These are phyloP conservation scores for Drosophila kepulauana DNA, from an alignment of 1,140 invertebrate genomes.

Conservation along the genomic window DNA sequence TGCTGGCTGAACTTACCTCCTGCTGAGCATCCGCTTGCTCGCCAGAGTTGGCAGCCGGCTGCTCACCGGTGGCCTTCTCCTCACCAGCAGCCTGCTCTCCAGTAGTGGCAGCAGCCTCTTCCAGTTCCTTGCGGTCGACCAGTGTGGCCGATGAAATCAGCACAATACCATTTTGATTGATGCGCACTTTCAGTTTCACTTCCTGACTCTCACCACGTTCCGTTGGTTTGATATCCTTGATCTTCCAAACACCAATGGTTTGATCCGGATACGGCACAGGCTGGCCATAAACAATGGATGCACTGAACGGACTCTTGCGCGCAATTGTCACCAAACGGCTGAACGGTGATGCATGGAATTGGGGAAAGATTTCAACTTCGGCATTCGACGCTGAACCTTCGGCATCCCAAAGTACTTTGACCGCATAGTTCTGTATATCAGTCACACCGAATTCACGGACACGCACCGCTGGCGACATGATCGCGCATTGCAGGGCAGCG, in stretches of 20 bases:
- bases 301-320: slow-evolving; percentile 93
- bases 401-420: slow-evolving; percentile 93
- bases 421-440: slow-evolving; percentile 96
- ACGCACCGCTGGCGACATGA: slow-evolving; percentile 97
- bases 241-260: slow-evolving; percentile 94
- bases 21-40: slow-evolving; percentile 85
- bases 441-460: slow-evolving; percentile 97
- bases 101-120: slow-evolving; percentile 86
- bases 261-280: slow-evolving; percentile 90
- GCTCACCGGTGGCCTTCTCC: slow-evolving; percentile 76
- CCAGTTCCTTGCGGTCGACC: slow-evolving; percentile 92
- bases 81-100: slow-evolving; percentile 60
- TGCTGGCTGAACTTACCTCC: slow-evolving; percentile 84
- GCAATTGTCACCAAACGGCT: slow-evolving; percentile 98
- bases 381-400: slow-evolving; percentile 87
- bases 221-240: slow-evolving; percentile 94
- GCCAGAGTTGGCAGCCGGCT: slow-evolving; percentile 74
- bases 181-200: slow-evolving; percentile 97
- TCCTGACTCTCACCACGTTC: slow-evolving; percentile 95
- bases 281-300: slow-evolving; percentile 93
- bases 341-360: slow-evolving; percentile 95
- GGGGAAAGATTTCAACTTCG: slow-evolving; percentile 92
- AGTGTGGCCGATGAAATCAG: slow-evolving; percentile 93
- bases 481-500: slow-evolving; percentile 98
- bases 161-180: slow-evolving; percentile 97